Percentiles rank a stretch among this genome's conserved stretches.
Conservation (phyloP, 1,140 invertebrate genomes). For the Dufourea novaeangliae region DNA sequence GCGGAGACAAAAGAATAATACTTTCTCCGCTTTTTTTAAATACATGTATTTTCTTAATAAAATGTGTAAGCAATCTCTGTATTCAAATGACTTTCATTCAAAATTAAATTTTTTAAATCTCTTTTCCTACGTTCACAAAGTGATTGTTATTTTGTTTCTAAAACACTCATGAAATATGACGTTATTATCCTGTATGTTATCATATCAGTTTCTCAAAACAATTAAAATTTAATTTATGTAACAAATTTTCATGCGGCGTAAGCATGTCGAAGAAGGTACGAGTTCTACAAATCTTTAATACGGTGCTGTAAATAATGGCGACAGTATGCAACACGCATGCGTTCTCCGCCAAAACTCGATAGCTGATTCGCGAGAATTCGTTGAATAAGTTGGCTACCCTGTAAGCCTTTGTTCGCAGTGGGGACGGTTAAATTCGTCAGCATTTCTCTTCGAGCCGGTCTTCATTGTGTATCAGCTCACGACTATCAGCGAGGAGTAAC, state of each 20-base stretch:
- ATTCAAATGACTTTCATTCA: not conserved
- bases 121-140: not conserved
- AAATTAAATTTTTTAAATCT: not conserved
- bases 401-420: slow-evolving; percentile 32
- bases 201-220: not conserved
- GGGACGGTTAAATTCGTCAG: slow-evolving; percentile 8
- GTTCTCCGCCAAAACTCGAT: slow-evolving; percentile 18
- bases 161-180: too few relatives aligned
- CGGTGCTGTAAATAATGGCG: not conserved
- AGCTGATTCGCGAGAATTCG: slow-evolving; percentile 20
- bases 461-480: slow-evolving; percentile 27
- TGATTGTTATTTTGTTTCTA: too few relatives aligned
- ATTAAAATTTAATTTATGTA: not conserved
- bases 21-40: not conserved
- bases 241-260: not conserved
- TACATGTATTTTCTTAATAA: not conserved
- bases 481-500: not conserved
- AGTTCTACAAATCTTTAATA: not conserved
- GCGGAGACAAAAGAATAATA: too few relatives aligned
- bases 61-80: not conserved
- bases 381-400: slow-evolving; percentile 12
- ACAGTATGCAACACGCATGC: slow-evolving; percentile 3
- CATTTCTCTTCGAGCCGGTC: not conserved
- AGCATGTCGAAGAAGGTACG: not conserved
- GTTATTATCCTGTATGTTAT: too few relatives aligned